Evolutionary conservation across 2,797 vertebrate species (phyloP).

Genomic region (Australoheros facetus): DNA sequence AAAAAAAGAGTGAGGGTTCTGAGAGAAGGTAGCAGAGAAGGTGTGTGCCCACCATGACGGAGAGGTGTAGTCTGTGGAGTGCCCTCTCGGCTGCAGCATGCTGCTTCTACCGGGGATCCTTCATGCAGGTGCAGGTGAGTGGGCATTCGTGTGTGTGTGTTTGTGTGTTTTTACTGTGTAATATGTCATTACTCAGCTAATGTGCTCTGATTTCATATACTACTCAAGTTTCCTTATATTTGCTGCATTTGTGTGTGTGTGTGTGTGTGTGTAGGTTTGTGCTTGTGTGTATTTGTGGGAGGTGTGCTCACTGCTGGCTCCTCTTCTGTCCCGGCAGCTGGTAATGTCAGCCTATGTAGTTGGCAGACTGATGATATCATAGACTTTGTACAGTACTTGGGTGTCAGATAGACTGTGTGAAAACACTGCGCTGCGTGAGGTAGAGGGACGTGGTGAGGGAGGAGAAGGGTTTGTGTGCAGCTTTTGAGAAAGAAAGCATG

Average conservation of each 20-base stretch:
- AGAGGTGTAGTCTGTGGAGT: conserved; percentile 97
- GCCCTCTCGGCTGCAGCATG: conserved; percentile 96
- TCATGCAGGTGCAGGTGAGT: conserved; percentile 99
- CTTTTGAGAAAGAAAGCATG: neutral
- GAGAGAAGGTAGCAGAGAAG: conserved; percentile 39
- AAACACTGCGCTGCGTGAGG: conserved; percentile 28
- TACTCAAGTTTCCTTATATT: conserved; percentile 12
- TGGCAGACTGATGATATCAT: conserved; percentile 67
- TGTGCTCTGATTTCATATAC: conserved; percentile 1
- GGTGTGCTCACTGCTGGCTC: conserved; percentile 45
- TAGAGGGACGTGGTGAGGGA: neutral
- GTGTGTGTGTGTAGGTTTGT: neutral
- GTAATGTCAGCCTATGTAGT: conserved; percentile 56
- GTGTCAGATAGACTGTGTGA: conserved; percentile 55
- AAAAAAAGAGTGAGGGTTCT: conserved; percentile 14
- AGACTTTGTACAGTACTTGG: conserved; percentile 40
- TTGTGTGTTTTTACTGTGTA: neutral
- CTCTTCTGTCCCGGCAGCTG: conserved; percentile 46
- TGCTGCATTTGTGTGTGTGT: conserved; percentile 13
- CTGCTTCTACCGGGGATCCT: conserved; percentile 98
- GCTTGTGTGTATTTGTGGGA: conserved; percentile 19
- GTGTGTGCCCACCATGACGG: conserved; percentile 86
- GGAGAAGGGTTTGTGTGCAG: neutral
- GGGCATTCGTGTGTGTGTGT: conserved; percentile 10
- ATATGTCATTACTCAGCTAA: neutral